Base-by-base conservation (phyloP, 2,888 invertebrate genomes). In the Cheilosia vernalis region DNA sequence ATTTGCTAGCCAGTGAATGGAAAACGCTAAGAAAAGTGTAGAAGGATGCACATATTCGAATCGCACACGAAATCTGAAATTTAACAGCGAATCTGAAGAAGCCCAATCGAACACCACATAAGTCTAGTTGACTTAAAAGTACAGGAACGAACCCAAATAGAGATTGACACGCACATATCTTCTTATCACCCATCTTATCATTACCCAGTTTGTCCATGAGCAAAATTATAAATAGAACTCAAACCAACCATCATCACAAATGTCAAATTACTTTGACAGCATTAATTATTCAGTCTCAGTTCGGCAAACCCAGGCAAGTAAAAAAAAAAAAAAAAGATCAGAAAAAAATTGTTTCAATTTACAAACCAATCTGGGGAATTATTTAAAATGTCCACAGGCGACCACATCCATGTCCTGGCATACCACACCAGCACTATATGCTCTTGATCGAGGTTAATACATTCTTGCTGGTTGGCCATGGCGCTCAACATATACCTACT, bases 271-370 rank as follows among this genome's bases (percentile, higher is more conserved):
- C 51, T 10, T 51, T 74, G 79, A 79, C 74, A 61, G 58, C 79
- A 30, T 21, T 33, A 63, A 79, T 84, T 74, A 73, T 64, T 84
- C 79, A 79, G 56, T 70, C 19, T 27, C 56, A 63, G 56, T 77
- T 1, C 4, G 9, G 27, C 10, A 33, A 4, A 37, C 13, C 64
- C 37, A 53, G 53, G 44, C 27, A 19, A 37, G 0, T 9, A 51
- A 55, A 0, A 63, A 44, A 64, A 7, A 27, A 51, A 55, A 0
- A 63, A 27, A 47, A 55, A 72, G 24, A 24, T 24, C 60, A 42
- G 27, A 6, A 64, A 47, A 70, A 66, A 53, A 13, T 74, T 79
- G 74, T 79, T 84, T 79, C 84, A 84, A 84, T 84, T 84, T 84
- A 84, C 70, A 55, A 17, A 47, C 53, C 55, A 76, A 66, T 47